phyloP scores from a whole-genome alignment of 2,797 vertebrate species.

The Vespertilio murinus region DNA sequence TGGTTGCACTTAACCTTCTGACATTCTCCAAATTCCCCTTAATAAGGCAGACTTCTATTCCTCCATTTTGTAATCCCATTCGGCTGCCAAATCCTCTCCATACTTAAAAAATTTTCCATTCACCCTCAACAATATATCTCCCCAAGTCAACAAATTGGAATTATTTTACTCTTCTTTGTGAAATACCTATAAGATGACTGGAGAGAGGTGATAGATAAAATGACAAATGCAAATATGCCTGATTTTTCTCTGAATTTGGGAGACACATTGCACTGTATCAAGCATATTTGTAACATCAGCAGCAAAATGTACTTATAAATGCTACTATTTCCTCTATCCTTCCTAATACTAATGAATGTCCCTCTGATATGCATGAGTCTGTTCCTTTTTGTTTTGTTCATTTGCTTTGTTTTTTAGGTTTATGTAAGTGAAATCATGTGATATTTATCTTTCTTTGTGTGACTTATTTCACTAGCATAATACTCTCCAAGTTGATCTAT shows the following conservation, averaged over 20 bases:
- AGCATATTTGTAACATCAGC: conserved; percentile 64
- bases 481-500: neutral
- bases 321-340: conserved; percentile 30
- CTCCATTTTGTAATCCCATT: conserved; percentile 21
- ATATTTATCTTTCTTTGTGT: neutral
- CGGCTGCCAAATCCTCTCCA: conserved; percentile 42
- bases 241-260: conserved; percentile 51
- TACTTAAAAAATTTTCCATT: conserved; percentile 51
- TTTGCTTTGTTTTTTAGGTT: neutral
- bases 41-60: conserved; percentile 2
- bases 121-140: neutral
- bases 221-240: conserved; percentile 71
- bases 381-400: neutral
- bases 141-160: conserved; percentile 72
- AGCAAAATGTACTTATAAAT: conserved; percentile 35
- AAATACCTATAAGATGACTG: conserved; percentile 55
- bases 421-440: neutral
- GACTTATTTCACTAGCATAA: neutral
- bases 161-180: conserved; percentile 61
- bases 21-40: conserved; percentile 17
- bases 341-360: conserved; percentile 21
- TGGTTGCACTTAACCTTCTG: conserved; percentile 41
- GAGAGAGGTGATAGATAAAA: conserved; percentile 74
- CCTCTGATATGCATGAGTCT: conserved; percentile 55
- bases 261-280: conserved; percentile 37